Conservation (phyloP, 37 sponge, comb jelly and placozoan species). For the Diacarnus erythraeanus region DNA sequence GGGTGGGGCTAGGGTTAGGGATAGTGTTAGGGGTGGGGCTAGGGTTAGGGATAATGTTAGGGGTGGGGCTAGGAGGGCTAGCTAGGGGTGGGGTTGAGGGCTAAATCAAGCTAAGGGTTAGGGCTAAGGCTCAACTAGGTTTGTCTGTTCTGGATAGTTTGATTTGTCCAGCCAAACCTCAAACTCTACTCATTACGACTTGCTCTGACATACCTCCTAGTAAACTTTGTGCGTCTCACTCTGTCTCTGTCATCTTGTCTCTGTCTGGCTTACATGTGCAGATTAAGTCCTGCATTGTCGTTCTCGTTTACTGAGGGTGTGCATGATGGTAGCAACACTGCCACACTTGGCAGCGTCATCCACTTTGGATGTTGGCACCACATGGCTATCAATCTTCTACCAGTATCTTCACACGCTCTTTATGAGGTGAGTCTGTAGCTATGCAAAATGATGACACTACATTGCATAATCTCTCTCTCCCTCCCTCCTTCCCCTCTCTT, state of each 20-base stretch:
- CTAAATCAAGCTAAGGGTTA: no score
- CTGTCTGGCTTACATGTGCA: neutral
- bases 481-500: neutral
- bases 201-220: no score
- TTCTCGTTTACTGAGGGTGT: neutral
- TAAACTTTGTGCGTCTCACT: neutral
- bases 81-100: no score
- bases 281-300: neutral
- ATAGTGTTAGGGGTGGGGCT: no score
- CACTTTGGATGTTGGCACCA: conserved; percentile 50
- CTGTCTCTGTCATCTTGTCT: no score
- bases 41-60: no score
- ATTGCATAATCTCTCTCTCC: neutral
- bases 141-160: no score
- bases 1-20: no score
- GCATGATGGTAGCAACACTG: neutral
- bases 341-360: conserved; percentile 51
- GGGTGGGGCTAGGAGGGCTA: no score
- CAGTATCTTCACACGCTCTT: neutral
- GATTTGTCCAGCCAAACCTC: no score
- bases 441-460: neutral
- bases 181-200: no score
- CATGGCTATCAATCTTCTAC: conserved; percentile 36
- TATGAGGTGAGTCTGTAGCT: conserved; percentile 14
- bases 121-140: no score